phyloP scores from a whole-genome alignment of 2,888 invertebrate species.

The Drosophila lacicola region DNA sequence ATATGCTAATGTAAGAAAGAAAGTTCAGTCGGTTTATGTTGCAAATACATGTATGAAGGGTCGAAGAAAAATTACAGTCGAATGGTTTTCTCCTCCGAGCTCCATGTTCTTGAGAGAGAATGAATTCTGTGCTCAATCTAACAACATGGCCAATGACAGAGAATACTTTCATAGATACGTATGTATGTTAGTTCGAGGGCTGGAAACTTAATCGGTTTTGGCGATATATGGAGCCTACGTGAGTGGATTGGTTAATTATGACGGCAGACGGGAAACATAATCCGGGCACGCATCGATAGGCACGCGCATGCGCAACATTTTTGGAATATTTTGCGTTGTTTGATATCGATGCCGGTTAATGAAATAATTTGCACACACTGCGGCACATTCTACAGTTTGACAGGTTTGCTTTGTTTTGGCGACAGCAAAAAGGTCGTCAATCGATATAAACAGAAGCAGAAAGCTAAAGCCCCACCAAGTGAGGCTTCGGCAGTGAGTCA shows the following conservation, averaged over 20 bases:
- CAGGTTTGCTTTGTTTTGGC: conserved; percentile 14
- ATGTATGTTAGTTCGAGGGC: background rate
- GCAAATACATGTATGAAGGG: too few species aligned
- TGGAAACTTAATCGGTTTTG: conserved; percentile 8
- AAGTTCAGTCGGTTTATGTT: too few species aligned
- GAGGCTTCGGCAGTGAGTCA: conserved; percentile 12
- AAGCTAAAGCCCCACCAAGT: background rate
- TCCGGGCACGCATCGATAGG: conserved; percentile 43
- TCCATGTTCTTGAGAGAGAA: background rate
- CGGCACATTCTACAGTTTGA: conserved; percentile 4
- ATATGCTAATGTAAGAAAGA: too few species aligned
- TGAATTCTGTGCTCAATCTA: background rate
- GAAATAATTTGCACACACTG: conserved; percentile 70
- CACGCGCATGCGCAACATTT: conserved; percentile 60
- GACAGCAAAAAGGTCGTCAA: background rate
- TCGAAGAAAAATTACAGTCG: too few species aligned
- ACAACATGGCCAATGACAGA: conserved; percentile 6
- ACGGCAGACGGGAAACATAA: conserved; percentile 8
- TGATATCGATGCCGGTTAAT: conserved; percentile 47
- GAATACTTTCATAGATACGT: background rate
- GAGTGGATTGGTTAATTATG: conserved; percentile 41
- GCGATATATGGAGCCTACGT: conserved; percentile 39
- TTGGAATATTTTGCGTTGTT: conserved; percentile 51
- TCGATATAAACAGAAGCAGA: conserved; percentile 4
- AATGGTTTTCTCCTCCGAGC: too few species aligned